Conservation (phyloP, 1,140 invertebrate species). For the Papilio machaon region DNA sequence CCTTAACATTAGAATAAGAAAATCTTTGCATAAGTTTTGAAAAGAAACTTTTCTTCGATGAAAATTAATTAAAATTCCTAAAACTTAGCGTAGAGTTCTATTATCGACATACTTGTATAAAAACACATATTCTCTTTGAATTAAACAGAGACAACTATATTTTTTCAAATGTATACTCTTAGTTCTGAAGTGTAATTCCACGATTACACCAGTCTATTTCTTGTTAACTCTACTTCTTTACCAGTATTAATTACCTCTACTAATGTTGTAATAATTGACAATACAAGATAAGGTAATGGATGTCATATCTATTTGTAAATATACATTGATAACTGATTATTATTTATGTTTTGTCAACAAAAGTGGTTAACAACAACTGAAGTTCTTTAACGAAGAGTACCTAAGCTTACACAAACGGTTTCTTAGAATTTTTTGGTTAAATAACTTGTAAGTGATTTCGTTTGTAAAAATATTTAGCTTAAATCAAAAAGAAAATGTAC, state of each 20-base stretch:
- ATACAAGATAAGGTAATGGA: constrained; percentile 2
- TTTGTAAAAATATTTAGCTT: no score
- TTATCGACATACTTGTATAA: no score
- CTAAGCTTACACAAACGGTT: background rate
- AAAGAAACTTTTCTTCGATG: no score
- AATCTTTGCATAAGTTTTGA: no score
- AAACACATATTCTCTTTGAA: no score
- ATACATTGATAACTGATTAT: background rate
- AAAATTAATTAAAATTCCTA: no score
- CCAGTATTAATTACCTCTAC: background rate
- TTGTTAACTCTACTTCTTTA: background rate
- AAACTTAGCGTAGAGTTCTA: no score
- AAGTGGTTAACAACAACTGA: background rate
- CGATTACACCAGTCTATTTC: background rate
- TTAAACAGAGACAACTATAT: no score
- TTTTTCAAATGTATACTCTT: no score
- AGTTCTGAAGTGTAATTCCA: background rate
- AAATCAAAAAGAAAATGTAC: no score
- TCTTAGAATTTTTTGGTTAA: background rate
- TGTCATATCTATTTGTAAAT: constrained; percentile 1
- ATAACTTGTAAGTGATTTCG: background rate
- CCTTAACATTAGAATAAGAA: background rate
- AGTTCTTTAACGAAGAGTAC: background rate
- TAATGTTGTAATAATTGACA: constrained; percentile 10
- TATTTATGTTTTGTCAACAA: constrained; percentile 1